Evolutionary conservation across 2,113 vertebrate genomes (phyloP), one percentile per base, ranked within the genome.

Genomic region (Callipepla squamata): DNA sequence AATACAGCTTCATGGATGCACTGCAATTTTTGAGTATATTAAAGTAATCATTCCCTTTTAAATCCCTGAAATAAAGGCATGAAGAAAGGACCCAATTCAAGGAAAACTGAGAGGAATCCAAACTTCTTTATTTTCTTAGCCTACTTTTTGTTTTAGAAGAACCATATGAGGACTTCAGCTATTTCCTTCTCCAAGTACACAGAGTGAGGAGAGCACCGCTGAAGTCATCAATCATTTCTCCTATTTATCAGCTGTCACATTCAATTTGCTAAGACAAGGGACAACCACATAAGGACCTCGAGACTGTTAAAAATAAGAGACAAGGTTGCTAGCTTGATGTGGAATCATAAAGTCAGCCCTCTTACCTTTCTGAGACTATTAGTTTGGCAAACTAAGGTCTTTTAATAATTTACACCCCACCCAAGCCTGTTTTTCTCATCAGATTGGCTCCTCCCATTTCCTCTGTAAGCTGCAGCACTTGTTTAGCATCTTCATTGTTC

Each of bases 361-460:
- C 76, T 72, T 83, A 96, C 93, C 94, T 93, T 84, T 80, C 47
- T 62, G 72, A 80, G 58, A 58, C 19, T 68, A 79, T 17, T 63
- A 51, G 65, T 76, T 80, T 84, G 69, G 91, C 87, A 93, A 86
- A 86, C 73, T 61, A 57, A 85, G 58, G 92, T 68, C 85, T 75
- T 90, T 68, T 92, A 95, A 94, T 80, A 86, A 89, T 8, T 7
- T 34, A 76, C 66, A 92, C 95, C 66, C 93, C 95, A 95, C 87
- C 96, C 95, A 95, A 75, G 82, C 92, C 85, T 94, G 95, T 96
- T 96, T 96, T 96, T 94, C 95, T 93, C 93, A 95, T 94, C 73
- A 90, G 82, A 80, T 72, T 85, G 85, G 63, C 94, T 84, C 93
- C 82, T 80, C 94, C 96, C 93, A 80, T 75, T 96, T 96, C 94